A percentile compares a stretch with the other conserved stretches of the same genome.
Evolutionary conservation across 1,140 invertebrate species (phyloP).

Genomic region (Druon quercuslanigerum): DNA sequence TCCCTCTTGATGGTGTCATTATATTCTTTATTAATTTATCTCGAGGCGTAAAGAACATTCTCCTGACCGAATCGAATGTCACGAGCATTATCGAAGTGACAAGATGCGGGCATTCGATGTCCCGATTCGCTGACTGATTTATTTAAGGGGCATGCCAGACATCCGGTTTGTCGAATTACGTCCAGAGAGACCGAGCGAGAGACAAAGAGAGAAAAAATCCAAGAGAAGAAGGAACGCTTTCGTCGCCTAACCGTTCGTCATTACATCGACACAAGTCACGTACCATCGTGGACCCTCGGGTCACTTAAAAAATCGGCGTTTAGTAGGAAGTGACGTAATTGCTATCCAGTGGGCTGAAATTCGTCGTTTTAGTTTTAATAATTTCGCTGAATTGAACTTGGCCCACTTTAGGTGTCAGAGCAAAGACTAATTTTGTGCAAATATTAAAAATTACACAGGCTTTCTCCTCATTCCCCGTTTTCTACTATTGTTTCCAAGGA

Average conservation of each 20-base stretch:
- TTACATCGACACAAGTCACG: slow-evolving; percentile 30
- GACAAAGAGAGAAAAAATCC: slow-evolving; percentile 32
- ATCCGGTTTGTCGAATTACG: slow-evolving; percentile 73
- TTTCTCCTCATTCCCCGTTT: too few species aligned
- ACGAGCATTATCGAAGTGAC: slow-evolving; percentile 39
- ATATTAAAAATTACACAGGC: too few species aligned
- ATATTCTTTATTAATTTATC: background rate
- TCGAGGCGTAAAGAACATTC: background rate
- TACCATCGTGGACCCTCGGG: slow-evolving; percentile 4
- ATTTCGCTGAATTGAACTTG: background rate
- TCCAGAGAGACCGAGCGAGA: slow-evolving; percentile 56
- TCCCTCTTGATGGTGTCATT: background rate
- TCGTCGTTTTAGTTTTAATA: slow-evolving; percentile 13
- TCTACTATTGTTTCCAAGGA: too few species aligned
- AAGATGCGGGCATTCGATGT: slow-evolving; percentile 68
- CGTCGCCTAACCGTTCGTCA: slow-evolving; percentile 34
- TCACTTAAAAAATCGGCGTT: slow-evolving; percentile 67
- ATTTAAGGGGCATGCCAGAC: slow-evolving; percentile 71
- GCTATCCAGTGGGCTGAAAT: slow-evolving; percentile 14
- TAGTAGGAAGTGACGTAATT: slow-evolving; percentile 71
- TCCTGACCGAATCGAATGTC: background rate
- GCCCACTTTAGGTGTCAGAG: background rate
- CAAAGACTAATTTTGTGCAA: too few species aligned
- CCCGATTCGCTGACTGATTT: slow-evolving; percentile 61
- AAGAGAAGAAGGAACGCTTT: slow-evolving; percentile 44